Percentiles rank a stretch among this genome's conserved stretches.
phyloP scores from a whole-genome alignment of 1,140 invertebrate species.

The Drosophila nebulosa region DNA sequence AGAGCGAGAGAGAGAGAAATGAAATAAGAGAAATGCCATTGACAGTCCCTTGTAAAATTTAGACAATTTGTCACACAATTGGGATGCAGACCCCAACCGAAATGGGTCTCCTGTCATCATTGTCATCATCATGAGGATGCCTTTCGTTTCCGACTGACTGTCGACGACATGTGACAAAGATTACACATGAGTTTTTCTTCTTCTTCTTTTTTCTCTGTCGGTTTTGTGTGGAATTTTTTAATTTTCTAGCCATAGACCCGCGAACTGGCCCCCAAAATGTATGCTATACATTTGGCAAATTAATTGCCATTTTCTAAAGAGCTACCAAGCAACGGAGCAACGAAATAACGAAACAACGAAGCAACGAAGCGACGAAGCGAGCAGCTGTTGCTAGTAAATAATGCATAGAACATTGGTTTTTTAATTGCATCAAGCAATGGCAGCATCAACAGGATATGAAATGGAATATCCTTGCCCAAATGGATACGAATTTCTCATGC shows the following conservation, averaged over 20 bases:
- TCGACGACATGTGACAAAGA: conserved; percentile 53
- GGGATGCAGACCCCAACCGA: conserved; percentile 28
- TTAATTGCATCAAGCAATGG: conserved; percentile 33
- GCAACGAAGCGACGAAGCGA: not conserved
- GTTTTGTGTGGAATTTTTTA: conserved; percentile 72
- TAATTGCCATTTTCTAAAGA: conserved; percentile 62
- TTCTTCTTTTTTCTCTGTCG: conserved; percentile 11
- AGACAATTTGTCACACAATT: conserved; percentile 77
- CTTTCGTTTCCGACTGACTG: conserved; percentile 22
- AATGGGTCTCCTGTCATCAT: conserved; percentile 23
- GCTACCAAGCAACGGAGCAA: not conserved
- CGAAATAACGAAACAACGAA: too few relatives aligned
- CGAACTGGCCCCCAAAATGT: conserved; percentile 16
- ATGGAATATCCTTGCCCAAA: too few relatives aligned
- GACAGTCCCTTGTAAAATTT: conserved; percentile 49
- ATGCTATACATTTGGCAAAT: conserved; percentile 42
- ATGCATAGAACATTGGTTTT: conserved; percentile 41
- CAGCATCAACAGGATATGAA: not conserved
- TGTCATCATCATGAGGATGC: conserved; percentile 1
- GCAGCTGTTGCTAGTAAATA: conserved; percentile 48
- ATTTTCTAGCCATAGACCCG: conserved; percentile 39
- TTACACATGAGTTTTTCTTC: conserved; percentile 19
- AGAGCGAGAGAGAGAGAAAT: not conserved
- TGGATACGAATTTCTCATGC: too few relatives aligned
- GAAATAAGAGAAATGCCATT: conserved; percentile 19